Evolutionary conservation across 2,113 vertebrate species (phyloP), one percentile per base, ranked within the genome.

Genomic region (Chunga burmeisteri): DNA sequence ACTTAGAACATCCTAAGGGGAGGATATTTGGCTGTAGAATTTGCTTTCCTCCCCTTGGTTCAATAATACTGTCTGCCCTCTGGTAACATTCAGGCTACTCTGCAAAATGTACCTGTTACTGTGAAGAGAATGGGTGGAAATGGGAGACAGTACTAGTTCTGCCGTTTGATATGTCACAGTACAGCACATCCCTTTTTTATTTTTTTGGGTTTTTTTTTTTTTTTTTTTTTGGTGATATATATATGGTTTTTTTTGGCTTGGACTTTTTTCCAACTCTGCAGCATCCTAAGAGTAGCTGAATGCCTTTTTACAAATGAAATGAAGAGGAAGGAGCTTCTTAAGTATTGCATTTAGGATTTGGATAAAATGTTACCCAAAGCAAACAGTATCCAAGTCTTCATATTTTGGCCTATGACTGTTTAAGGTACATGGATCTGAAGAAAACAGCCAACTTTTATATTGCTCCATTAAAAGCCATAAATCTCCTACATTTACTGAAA

Each of bases 21-120:
- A 83, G 59, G 32, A 26, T 67, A 63, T 40, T 93, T 96, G 46
- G n/a, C 36, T 84, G 92, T 80, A 63, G 21, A 89, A 49, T 91
- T 92, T 77, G 3, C 27, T 92, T 81, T 88, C 7, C 16, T 81
- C 53, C 14, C 16, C 26, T 71, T 71, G 30, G 30, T 91, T 93
- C 61, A 78, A 81, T 93, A 93, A 40, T 61, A 47, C 21, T 61
- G 47, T 72, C 85, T 93, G 14, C 7, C n/a, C 23, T 91, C 47
- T 75, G 47, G 23, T 74, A 79, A 49, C 27, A 34, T 55, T 86
- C 49, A 79, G 38, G 18, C 27, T 79, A 32, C 66, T 86, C 44
- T 74, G 67, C 47, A 88, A 84, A 88, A 86, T 52, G 9, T 9
- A 56, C 30, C 19, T 63, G 29, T 62, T 90, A 30, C 42, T 47